Base-by-base conservation (phyloP, 2,888 invertebrate genomes). In the Neoascia interrupta region DNA sequence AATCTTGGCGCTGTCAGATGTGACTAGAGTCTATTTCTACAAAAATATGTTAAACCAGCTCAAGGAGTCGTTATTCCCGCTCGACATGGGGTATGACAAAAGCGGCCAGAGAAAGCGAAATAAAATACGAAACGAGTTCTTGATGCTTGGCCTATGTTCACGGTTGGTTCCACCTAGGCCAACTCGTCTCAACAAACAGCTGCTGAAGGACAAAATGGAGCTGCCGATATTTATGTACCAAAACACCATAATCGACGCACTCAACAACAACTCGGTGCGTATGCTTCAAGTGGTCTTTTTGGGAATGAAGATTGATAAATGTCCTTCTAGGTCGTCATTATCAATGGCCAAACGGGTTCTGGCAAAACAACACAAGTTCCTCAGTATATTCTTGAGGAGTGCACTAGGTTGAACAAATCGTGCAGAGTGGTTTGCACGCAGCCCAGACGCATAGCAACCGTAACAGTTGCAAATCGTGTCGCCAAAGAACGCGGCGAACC, bases 361-460 rank as follows among this genome's bases (percentile, higher is more conserved):
- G 98, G 98, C 0, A 98, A 98, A 90, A 97, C 97, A 0, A 98
- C 98, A 0, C 98, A 98, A 91, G 92, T 99, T 36, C 98, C 98
- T 0, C 98, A 99, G 85, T 95, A 94, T 84, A 92, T 99, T 81
- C 88, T 99, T 80, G 84, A 84, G 21, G 96, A 98, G 83, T 91
- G 95, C 87, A 92, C 90, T 82, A 90, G 89, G 83, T 90, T 85
- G 83, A 90, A 87, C 82, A 91, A 91, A 64, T 91, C 92, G 0
- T 95, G 96, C 79, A 92, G 97, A 56, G 94, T 99, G 81, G 92
- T 98, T 85, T 97, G 97, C 86, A 97, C 97, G 0, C 97, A 99
- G 88, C 98, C 99, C 0, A 90, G 98, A 43, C 91, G 98, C 83
- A 92, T 99, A 58, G 95, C 97, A 0, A 97, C 98, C 0, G 93